Conservation (phyloP, 2,888 invertebrate species). For the Eupithecia exiguata region DNA sequence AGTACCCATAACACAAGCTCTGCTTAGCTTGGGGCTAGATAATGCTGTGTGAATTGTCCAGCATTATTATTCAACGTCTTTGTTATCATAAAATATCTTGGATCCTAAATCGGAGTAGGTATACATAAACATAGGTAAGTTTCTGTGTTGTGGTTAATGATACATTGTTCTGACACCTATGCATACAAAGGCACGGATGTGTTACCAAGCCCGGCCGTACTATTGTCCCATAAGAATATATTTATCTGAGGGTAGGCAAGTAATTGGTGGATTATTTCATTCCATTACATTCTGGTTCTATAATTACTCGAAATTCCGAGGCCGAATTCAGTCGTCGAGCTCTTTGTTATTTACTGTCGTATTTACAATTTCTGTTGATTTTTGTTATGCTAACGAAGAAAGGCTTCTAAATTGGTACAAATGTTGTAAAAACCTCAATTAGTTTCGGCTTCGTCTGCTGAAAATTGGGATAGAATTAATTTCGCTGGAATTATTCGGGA, state of each 20-base stretch:
- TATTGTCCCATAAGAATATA: background rate
- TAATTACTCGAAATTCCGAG: slow-evolving; percentile 13
- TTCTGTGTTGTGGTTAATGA: too few relatives aligned
- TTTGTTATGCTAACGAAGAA: slow-evolving; percentile 12
- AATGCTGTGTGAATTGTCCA: too few relatives aligned
- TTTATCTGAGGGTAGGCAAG: background rate
- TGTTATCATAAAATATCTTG: too few relatives aligned
- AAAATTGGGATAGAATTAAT: slow-evolving; percentile 8
- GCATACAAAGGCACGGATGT: background rate
- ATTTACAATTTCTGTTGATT: slow-evolving; percentile 22
- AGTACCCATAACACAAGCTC: too few relatives aligned
- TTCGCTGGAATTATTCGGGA: slow-evolving; percentile 4
- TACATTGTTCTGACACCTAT: background rate
- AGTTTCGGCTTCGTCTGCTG: slow-evolving; percentile 5
- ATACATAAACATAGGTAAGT: too few relatives aligned
- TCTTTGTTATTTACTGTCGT: slow-evolving; percentile 10
- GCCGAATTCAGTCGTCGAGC: background rate
- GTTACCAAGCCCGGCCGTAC: background rate
- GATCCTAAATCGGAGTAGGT: too few relatives aligned
- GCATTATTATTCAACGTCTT: too few relatives aligned
- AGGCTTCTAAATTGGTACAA: slow-evolving; percentile 1
- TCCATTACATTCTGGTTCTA: slow-evolving; percentile 2
- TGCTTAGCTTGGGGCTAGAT: too few relatives aligned
- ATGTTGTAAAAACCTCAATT: slow-evolving; percentile 8
- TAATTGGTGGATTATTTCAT: slow-evolving; percentile 7